phyloP scores from a whole-genome alignment of 1,140 invertebrate species.

The Bombus pyrosoma region DNA sequence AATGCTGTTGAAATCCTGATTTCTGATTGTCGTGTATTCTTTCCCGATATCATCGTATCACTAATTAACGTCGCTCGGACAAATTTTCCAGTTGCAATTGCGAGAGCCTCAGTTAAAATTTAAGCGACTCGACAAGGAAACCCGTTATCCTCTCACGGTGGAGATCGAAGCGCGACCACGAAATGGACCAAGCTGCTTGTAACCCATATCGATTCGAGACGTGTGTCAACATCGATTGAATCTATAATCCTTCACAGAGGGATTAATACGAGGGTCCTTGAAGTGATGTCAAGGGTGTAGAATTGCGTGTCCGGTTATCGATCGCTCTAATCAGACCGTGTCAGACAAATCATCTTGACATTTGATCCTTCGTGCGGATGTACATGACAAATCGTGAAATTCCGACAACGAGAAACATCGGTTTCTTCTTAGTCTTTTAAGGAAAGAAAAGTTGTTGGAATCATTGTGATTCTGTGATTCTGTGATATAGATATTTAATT shows the following conservation, averaged over 20 bases:
- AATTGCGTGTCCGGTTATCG: constrained; percentile 66
- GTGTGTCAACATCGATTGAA: constrained; percentile 32
- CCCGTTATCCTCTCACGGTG: background rate
- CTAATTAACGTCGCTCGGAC: no score
- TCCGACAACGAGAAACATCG: background rate
- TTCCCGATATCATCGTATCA: background rate
- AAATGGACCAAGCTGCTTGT: no score
- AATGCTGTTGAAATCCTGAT: background rate
- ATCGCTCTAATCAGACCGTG: constrained; percentile 41
- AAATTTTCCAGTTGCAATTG: background rate
- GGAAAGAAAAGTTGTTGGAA: no score
- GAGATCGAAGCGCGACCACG: background rate
- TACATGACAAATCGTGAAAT: background rate
- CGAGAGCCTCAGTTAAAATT: background rate
- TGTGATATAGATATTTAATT: no score
- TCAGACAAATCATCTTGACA: constrained; percentile 33
- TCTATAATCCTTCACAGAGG: constrained; percentile 45
- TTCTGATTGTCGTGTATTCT: background rate
- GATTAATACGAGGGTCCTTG: constrained; percentile 29
- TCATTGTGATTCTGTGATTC: no score
- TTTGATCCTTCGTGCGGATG: background rate
- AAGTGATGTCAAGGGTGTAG: constrained; percentile 57
- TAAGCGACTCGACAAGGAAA: background rate
- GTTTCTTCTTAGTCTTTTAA: background rate
- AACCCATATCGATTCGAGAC: constrained; percentile 14